Evolutionary conservation across 2,888 invertebrate genomes (phyloP).

Genomic region (Emmelina monodactyla): DNA sequence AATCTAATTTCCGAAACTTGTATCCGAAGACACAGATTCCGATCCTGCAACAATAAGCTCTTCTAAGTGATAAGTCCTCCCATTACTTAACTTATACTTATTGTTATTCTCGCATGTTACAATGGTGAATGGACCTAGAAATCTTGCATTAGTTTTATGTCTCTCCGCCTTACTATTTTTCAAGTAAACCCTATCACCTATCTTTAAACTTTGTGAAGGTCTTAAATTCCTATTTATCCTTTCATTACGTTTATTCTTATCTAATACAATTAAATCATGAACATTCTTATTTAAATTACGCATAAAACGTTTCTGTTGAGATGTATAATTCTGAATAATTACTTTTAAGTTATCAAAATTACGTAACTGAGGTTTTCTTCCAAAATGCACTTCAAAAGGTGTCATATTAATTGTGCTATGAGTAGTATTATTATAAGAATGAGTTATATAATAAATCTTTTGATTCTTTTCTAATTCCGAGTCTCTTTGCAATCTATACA

Average conservation of each 20-base stretch:
- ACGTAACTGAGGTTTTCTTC: conserved; percentile 10
- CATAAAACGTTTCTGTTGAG: conserved; percentile 7
- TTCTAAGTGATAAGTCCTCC: conserved; percentile 10
- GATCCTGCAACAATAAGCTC: conserved; percentile 12
- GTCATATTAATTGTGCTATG: conserved; percentile 9
- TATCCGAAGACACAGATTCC: conserved; percentile 7
- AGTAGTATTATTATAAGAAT: conserved; percentile 9
- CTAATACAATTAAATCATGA: neutral
- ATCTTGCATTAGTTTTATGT: neutral
- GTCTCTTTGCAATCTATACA: conserved; percentile 7
- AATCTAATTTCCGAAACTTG: conserved; percentile 6
- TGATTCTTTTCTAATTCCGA: conserved; percentile 6
- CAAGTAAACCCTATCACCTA: conserved; percentile 6
- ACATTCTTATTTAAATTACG: conserved; percentile 1
- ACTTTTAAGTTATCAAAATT: conserved; percentile 10
- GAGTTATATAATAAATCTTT: conserved; percentile 9
- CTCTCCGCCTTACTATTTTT: conserved; percentile 12
- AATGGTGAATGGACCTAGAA: neutral
- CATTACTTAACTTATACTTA: conserved; percentile 12
- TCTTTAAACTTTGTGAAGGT: neutral
- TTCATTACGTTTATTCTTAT: neutral
- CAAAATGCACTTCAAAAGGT: conserved; percentile 10
- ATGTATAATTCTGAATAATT: neutral
- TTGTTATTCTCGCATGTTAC: neutral
- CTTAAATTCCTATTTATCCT: neutral